Base-by-base conservation (phyloP, 2,113 vertebrate species). In the Camarhynchus parvulus region DNA sequence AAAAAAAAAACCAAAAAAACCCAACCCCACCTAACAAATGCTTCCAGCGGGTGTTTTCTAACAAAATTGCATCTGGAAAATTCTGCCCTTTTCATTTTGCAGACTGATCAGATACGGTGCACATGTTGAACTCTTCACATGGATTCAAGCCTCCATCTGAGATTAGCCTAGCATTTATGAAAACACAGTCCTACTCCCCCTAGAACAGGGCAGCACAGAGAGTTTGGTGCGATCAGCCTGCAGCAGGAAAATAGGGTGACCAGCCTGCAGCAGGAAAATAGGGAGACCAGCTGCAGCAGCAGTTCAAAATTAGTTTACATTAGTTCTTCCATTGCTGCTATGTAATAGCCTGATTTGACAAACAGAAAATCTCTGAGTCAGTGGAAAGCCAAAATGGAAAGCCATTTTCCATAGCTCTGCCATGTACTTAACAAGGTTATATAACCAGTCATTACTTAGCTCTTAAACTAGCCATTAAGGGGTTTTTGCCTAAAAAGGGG, bases 331-430 rank as follows among this genome's bases (percentile, higher is more conserved):
- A 78, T 58, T 3, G 15, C 44, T 68, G 53, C 83, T 81, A 2
- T 0, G 4, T 39, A 72, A 87, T 61, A 28, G 63, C 28, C 70
- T 7, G 21, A 62, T 83, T 87, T 66, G 89, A 86, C 96, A 97
- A 96, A 96, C 77, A 95, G 49, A 89, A 68, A 96, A 92, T 44
- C 56, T 92, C 95, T 82, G 73, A 96, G 87, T 95, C 95, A 96
- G 94, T 92, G 87, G 93, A 96, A 97, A 97, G 74, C 35, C 15
- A 12, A 69, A 89, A 90, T 14, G 77, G 87, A 96, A 93, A 78
- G 68, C 47, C 70, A 80, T 85, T 94, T 97, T 92, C 79, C 91
- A 28, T 70, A 52, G 33, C 46, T 88, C 47, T 89, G 64, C 68
- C 69, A 53, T 59, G 46, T 84, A 50, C 52, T 83, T 96, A 90